Evolutionary conservation across 1,140 invertebrate genomes (phyloP).

Genomic region (Pentalonia nigronervosa): DNA sequence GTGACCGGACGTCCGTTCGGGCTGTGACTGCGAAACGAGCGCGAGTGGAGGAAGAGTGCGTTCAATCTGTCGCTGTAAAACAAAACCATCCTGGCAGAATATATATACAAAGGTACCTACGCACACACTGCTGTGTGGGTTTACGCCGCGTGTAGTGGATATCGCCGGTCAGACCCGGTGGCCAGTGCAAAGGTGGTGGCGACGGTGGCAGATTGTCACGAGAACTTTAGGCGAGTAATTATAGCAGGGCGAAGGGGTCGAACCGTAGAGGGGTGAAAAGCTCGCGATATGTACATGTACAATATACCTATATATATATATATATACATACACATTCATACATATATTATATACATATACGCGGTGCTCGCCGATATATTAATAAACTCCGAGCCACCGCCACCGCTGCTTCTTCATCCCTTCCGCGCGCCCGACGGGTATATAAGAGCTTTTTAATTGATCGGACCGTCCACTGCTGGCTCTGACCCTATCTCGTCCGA

Average conservation of each 20-base stretch:
- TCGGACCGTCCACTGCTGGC: background rate
- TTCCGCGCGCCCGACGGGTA: background rate
- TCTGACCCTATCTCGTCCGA: background rate
- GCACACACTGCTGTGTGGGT: background rate
- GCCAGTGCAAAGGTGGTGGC: background rate
- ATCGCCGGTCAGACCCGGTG: background rate
- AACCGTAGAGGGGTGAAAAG: background rate
- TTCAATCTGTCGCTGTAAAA: slow-evolving; percentile 7
- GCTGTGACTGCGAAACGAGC: background rate
- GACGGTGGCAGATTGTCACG: background rate
- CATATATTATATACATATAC: background rate
- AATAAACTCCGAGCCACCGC: background rate
- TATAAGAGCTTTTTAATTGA: slow-evolving; percentile 39
- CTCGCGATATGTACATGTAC: background rate
- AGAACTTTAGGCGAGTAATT: background rate
- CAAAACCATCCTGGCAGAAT: background rate
- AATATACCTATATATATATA: background rate
- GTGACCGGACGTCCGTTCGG: slow-evolving; percentile 5
- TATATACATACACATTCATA: background rate
- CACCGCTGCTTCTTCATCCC: too few relatives aligned
- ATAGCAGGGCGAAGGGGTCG: background rate
- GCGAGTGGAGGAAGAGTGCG: too few relatives aligned
- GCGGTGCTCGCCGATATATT: background rate
- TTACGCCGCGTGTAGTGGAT: background rate
- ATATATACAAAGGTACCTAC: background rate